Conservation (phyloP, 1,140 invertebrate genomes). For the Eubasilissa regina region DNA sequence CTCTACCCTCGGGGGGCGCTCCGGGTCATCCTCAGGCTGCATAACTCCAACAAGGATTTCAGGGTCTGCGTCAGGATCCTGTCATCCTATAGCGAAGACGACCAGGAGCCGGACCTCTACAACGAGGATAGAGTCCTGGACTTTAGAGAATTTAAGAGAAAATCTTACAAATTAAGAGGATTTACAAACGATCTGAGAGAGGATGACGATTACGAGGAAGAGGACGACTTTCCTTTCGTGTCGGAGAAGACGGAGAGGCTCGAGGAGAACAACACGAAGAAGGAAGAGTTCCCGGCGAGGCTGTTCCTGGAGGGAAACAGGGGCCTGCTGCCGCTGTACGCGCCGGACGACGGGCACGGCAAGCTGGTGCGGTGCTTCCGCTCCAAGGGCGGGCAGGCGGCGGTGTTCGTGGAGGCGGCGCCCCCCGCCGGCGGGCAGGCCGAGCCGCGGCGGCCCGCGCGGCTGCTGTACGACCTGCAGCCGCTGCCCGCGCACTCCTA, state of each 20-base stretch:
- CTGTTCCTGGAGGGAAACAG: conserved; percentile 81
- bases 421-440: conserved; percentile 67
- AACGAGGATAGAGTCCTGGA: conserved; percentile 55
- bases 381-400: conserved; percentile 78
- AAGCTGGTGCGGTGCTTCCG: conserved; percentile 78
- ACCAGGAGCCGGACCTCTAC: conserved; percentile 59
- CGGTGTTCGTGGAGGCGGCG: conserved; percentile 79
- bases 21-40: conserved; percentile 77
- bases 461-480: conserved; percentile 80
- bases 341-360: conserved; percentile 75
- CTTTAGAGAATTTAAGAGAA: conserved; percentile 54
- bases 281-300: conserved; percentile 72
- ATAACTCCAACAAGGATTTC: conserved; percentile 77
- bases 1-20: conserved; percentile 83
- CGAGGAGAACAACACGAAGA: conserved; percentile 19
- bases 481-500: conserved; percentile 69
- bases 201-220: conserved; percentile 10
- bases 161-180: conserved; percentile 12
- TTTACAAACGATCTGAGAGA: conserved; percentile 7
- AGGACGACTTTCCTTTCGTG: conserved; percentile 55
- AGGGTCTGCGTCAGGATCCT: conserved; percentile 79
- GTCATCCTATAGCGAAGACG: conserved; percentile 61
- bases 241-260: background rate
- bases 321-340: conserved; percentile 77
- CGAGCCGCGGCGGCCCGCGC: conserved; percentile 71